Evolutionary conservation across 2,888 invertebrate genomes (phyloP).

Genomic region (Acleris cristana): DNA sequence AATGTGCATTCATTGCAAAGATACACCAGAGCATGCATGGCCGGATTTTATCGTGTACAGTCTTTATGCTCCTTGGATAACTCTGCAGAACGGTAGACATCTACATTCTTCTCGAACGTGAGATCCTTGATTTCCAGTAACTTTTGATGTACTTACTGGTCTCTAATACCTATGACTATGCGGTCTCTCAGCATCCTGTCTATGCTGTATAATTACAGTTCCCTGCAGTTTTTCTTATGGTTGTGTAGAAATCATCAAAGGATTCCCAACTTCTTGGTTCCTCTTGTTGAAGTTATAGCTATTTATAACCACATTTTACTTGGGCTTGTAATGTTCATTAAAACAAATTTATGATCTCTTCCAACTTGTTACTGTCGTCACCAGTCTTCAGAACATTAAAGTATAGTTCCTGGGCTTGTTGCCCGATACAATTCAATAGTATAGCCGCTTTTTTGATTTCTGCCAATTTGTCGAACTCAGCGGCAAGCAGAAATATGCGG

Average conservation of each 20-base stretch:
- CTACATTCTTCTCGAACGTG: conserved; percentile 1
- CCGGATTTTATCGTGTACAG: no score
- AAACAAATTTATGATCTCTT: not conserved
- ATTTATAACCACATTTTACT: conserved; percentile 20
- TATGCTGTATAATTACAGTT: conserved; percentile 21
- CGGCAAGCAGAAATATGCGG: not conserved
- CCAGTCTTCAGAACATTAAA: not conserved
- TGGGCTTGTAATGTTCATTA: conserved; percentile 17
- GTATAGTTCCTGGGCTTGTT: conserved; percentile 14
- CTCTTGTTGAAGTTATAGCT: conserved; percentile 13
- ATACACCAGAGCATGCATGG: no score
- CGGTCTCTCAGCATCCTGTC: conserved; percentile 26
- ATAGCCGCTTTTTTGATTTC: conserved; percentile 25
- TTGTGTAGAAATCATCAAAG: conserved; percentile 7
- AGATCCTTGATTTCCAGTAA: conserved; percentile 17
- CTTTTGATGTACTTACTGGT: conserved; percentile 9
- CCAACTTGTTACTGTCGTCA: not conserved
- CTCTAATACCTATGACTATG: conserved; percentile 18
- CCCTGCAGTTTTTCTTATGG: conserved; percentile 11
- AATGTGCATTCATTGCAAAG: no score
- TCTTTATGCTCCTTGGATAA: conserved; percentile 4
- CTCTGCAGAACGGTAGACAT: conserved; percentile 20
- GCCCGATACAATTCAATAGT: conserved; percentile 9
- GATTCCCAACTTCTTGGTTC: conserved; percentile 12
- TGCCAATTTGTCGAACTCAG: conserved; percentile 10